These are phyloP conservation scores for Pheosia gnoma DNA, from an alignment of 2,888 invertebrate genomes.

Conservation along the genomic window DNA sequence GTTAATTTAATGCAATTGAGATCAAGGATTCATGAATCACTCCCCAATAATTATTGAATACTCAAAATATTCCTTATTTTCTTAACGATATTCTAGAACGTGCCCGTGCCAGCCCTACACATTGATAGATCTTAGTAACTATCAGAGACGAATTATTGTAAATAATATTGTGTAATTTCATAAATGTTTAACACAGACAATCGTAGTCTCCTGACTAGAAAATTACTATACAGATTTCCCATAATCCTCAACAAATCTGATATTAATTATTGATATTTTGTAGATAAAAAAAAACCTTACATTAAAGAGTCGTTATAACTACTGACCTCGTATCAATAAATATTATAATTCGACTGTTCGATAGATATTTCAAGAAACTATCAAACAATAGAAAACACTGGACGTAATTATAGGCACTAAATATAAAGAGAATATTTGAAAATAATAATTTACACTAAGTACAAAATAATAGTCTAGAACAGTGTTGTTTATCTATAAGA, in stretches of 20 bases:
- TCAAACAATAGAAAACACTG: constrained; percentile 74
- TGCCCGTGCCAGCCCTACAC: constrained; percentile 35
- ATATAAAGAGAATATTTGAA: constrained; percentile 67
- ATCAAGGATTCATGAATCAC: neutral
- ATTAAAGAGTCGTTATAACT: constrained; percentile 64
- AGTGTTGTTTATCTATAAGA: constrained; percentile 69
- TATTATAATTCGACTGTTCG: constrained; percentile 74
- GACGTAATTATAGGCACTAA: constrained; percentile 77
- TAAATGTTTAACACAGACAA: constrained; percentile 69
- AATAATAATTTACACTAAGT: constrained; percentile 78
- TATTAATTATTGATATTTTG: constrained; percentile 54
- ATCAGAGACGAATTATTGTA: constrained; percentile 26
- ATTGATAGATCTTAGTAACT: constrained; percentile 22
- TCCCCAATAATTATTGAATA: too few species aligned
- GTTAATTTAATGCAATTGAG: neutral
- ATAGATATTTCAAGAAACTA: constrained; percentile 66
- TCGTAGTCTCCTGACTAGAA: constrained; percentile 81
- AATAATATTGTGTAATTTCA: constrained; percentile 46
- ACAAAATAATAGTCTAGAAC: constrained; percentile 72
- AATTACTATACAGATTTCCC: constrained; percentile 70
- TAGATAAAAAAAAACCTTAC: constrained; percentile 58
- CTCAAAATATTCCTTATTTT: neutral
- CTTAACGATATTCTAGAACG: neutral
- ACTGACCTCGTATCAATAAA: constrained; percentile 82
- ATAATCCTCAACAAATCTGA: constrained; percentile 63